Percentiles rank a stretch among this genome's conserved stretches.
These are phyloP conservation scores for Ctenopoma multispine DNA, from an alignment of 2,797 vertebrate genomes.

Conservation along the genomic window DNA sequence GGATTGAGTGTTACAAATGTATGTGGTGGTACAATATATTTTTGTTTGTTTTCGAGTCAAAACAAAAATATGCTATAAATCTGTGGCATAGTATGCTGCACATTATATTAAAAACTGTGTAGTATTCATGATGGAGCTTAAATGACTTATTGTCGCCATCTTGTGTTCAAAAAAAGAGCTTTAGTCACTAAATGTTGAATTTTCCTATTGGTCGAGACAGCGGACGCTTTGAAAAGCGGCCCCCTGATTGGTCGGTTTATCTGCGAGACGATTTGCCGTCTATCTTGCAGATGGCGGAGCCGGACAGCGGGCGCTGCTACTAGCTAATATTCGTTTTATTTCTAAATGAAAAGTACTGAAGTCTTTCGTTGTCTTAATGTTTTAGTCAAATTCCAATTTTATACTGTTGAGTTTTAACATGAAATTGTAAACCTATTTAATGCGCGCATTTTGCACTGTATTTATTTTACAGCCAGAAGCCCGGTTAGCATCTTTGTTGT, in stretches of 20 bases:
- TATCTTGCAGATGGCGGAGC: constrained; percentile 76
- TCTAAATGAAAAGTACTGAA: constrained; percentile 79
- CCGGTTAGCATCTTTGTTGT: constrained; percentile 82
- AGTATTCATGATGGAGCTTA: not conserved
- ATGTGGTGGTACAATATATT: constrained; percentile 42
- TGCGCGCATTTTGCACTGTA: constrained; percentile 68
- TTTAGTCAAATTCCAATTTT: constrained; percentile 31
- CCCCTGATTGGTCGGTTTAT: constrained; percentile 76
- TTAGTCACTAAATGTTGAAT: not conserved
- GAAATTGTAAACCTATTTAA: constrained; percentile 46
- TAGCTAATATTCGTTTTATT: constrained; percentile 78
- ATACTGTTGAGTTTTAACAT: constrained; percentile 16
- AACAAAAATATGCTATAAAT: not conserved
- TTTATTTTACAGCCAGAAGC: constrained; percentile 71
- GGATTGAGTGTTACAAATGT: not conserved
- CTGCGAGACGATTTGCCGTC: constrained; percentile 65
- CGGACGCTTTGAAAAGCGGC: constrained; percentile 65
- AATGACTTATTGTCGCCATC: constrained; percentile 53
- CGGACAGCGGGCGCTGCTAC: constrained; percentile 70
- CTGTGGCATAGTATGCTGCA: not conserved
- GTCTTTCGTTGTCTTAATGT: constrained; percentile 26
- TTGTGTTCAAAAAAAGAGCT: constrained; percentile 38
- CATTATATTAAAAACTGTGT: not conserved
- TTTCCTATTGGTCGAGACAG: constrained; percentile 70
- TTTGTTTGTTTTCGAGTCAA: constrained; percentile 12